Evolutionary conservation across 2,797 vertebrate genomes (phyloP).

Genomic region (Megaceryle alcyon): DNA sequence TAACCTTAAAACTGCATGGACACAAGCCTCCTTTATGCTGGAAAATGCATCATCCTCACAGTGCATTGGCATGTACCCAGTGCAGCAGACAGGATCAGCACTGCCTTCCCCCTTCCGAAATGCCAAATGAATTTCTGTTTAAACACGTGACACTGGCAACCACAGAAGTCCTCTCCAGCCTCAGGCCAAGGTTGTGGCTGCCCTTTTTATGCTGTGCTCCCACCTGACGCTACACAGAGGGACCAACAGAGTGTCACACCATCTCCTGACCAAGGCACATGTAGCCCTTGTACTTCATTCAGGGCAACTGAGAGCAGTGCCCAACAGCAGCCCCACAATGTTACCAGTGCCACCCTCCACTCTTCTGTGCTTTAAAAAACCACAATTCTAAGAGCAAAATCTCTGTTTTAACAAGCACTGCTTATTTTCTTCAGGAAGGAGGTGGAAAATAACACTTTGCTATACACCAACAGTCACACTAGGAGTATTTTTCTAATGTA

Average conservation of each 20-base stretch:
- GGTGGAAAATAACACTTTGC: neutral
- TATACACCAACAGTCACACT: neutral
- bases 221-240: neutral
- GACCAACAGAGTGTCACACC: neutral
- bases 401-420: neutral
- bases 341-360: neutral
- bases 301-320: neutral
- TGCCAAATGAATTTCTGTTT: neutral
- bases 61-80: neutral
- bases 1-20: neutral
- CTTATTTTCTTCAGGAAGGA: neutral
- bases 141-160: neutral
- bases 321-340: neutral
- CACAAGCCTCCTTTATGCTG: neutral
- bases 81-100: neutral
- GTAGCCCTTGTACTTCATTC: accelerated
- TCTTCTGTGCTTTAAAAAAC: neutral
- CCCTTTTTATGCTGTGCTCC: neutral
- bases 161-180: neutral
- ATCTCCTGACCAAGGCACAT: neutral
- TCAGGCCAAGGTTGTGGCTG: neutral
- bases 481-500: neutral
- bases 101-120: neutral
- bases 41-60: neutral
- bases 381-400: neutral